Evolutionary conservation across 2,888 invertebrate species (phyloP).

Genomic region (Lasioglossum zephyrum): DNA sequence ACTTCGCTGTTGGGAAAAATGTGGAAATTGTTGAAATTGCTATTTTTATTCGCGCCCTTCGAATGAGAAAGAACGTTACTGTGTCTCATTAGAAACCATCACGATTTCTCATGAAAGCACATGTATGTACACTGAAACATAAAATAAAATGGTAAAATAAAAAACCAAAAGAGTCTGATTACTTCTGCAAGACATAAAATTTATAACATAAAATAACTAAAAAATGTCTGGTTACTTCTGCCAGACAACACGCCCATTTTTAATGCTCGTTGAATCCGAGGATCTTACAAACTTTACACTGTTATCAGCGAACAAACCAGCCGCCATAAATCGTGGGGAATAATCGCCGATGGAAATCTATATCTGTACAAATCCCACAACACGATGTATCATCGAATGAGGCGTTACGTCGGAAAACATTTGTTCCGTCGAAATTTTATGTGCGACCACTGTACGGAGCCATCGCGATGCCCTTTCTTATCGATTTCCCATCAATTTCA

Average conservation of each 20-base stretch:
- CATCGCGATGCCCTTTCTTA: background rate
- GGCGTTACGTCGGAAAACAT: background rate
- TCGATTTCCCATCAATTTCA: constrained; percentile 9
- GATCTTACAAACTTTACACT: background rate
- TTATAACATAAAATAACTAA: background rate
- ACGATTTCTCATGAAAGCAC: background rate
- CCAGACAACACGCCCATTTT: background rate
- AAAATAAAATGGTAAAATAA: background rate
- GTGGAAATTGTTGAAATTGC: background rate
- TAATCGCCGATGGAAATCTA: background rate
- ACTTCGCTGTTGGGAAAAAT: background rate
- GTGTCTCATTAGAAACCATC: background rate
- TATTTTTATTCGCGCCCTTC: background rate
- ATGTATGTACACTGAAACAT: background rate
- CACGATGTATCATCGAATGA: background rate
- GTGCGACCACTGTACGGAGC: background rate
- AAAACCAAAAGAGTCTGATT: background rate
- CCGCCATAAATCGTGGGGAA: background rate
- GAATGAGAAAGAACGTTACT: background rate
- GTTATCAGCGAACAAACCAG: background rate
- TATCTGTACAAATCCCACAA: background rate
- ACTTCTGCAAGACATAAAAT: too few species aligned
- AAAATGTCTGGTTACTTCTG: background rate
- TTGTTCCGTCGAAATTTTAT: constrained; percentile 7
- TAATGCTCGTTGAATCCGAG: background rate